phyloP scores from a whole-genome alignment of 37 sponge, comb jelly and placozoan species.

The Oscarella lobularis region DNA sequence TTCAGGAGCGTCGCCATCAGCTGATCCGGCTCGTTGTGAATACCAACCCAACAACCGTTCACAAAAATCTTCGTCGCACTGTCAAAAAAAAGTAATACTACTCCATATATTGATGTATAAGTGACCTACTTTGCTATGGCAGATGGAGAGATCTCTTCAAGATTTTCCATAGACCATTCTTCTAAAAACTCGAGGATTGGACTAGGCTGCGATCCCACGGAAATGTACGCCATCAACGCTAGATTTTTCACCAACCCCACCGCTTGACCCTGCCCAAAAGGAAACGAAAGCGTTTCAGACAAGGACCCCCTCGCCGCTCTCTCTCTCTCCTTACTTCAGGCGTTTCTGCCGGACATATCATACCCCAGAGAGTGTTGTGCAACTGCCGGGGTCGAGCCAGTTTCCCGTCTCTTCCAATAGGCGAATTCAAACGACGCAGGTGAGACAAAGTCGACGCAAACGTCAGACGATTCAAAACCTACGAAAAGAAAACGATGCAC shows the following conservation, averaged over 20 bases:
- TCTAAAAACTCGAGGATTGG: slow-evolving; percentile 99
- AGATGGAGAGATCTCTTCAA: slow-evolving; percentile 98
- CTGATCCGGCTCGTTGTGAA: slow-evolving; percentile 92
- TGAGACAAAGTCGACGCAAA: slow-evolving; percentile 97
- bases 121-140: slow-evolving; percentile 69
- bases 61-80: slow-evolving; percentile 99
- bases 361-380: slow-evolving; percentile 99
- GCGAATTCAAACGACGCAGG: slow-evolving; percentile 92
- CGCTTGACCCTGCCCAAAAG: slow-evolving; percentile 72
- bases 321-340: slow-evolving; percentile 79
- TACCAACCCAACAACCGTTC: slow-evolving; percentile 99
- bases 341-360: slow-evolving; percentile 99
- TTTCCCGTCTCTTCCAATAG: slow-evolving; percentile 98
- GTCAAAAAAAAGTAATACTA: neutral
- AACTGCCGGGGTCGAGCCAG: slow-evolving; percentile 95
- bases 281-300: slow-evolving; percentile 12
- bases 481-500: neutral
- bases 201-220: slow-evolving; percentile 95
- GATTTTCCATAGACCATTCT: slow-evolving; percentile 99
- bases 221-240: slow-evolving; percentile 98
- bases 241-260: slow-evolving; percentile 99
- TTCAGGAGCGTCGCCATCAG: slow-evolving; percentile 92
- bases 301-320: slow-evolving; percentile 7
- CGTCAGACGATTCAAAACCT: slow-evolving; percentile 94
- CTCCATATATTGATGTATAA: slow-evolving; percentile 1